These are phyloP conservation scores for Microcebus jonahi DNA, from an alignment of 2,113 vertebrate genomes.

Conservation along the genomic window DNA sequence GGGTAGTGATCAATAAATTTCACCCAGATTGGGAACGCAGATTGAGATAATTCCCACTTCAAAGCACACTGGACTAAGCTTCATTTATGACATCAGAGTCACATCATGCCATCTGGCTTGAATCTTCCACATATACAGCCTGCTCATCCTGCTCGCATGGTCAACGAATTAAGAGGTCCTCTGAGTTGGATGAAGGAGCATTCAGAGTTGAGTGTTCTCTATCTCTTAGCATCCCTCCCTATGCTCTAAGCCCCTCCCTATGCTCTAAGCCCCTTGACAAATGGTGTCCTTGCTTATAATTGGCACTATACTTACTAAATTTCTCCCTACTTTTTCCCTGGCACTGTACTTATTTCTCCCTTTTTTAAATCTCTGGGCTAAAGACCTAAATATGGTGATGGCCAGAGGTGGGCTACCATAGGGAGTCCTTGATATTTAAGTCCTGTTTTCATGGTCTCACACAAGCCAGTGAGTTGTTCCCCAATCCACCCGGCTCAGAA, in stretches of 20 bases:
- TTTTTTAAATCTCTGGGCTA: not conserved
- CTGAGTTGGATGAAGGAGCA: no score
- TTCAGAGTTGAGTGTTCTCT: no score
- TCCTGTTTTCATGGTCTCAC: not conserved
- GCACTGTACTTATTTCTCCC: no score
- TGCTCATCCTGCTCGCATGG: not conserved
- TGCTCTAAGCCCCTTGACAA: not conserved
- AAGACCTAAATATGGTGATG: not conserved
- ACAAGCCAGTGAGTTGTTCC: not conserved
- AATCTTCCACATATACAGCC: not conserved
- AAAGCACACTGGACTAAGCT: not conserved
- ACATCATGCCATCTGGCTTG: no score
- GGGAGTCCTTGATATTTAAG: not conserved
- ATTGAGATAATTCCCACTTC: not conserved
- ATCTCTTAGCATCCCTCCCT: no score
- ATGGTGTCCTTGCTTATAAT: not conserved
- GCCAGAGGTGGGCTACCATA: not conserved
- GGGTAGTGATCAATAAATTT: not conserved
- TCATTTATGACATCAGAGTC: constrained; percentile 17
- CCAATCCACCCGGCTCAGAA: not conserved
- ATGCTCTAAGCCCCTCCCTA: no score
- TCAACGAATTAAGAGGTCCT: not conserved
- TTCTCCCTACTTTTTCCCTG: no score
- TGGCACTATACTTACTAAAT: not conserved
- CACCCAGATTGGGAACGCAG: not conserved